Base-by-base conservation (phyloP, 2,113 vertebrate genomes). In the Chamaea fasciata region DNA sequence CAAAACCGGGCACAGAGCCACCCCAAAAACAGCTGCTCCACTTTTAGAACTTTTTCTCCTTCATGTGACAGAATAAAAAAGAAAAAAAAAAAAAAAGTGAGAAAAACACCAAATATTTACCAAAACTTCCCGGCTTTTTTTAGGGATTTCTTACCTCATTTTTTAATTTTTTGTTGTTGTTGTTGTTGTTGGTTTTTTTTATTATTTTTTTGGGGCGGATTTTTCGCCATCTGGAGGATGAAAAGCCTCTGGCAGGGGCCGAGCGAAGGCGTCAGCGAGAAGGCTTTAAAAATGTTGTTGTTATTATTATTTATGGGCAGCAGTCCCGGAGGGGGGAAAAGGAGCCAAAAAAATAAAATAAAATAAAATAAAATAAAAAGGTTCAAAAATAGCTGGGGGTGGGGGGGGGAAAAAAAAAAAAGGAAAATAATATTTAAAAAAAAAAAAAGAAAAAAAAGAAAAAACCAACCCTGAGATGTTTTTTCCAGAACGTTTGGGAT, bases 261-360 rank as follows among this genome's bases (percentile, higher is more conserved):
- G 7, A 20, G 22, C 4, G 78, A 91, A 79, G n/a, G 87, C 80
- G 96, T 92, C 93, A 86, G 82, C 64, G 5, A 41, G 15, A 79
- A 47, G 68, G 33, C 67, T 85, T 83, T 85, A 22, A 57, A 47
- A 33, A 22, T 69, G 87, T 83, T 94, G 73, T 96, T 92, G 13
- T 86, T 92, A 31, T 94, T 96, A n/a, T 94, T 96, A 95, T 96
- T 96, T 92, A 95, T 90, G 90, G 80, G 37, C 86, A 83, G 85
- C 69, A 92, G 79, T 46, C 67, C n/a, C n/a, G 59, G n/a, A n/a
- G n/a, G n/a, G n/a, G n/a, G n/a, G n/a, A n/a, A n/a, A n/a, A n/a
- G n/a, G n/a, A n/a, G n/a, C n/a, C n/a, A n/a, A n/a, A n/a, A n/a
- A n/a, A n/a, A n/a, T n/a, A n/a, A n/a, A n/a, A n/a, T n/a, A n/a